A percentile compares a stretch with the other conserved stretches of the same genome.
These are phyloP conservation scores for Leucophenga varia DNA, from an alignment of 1,140 invertebrate species.

Conservation along the genomic window DNA sequence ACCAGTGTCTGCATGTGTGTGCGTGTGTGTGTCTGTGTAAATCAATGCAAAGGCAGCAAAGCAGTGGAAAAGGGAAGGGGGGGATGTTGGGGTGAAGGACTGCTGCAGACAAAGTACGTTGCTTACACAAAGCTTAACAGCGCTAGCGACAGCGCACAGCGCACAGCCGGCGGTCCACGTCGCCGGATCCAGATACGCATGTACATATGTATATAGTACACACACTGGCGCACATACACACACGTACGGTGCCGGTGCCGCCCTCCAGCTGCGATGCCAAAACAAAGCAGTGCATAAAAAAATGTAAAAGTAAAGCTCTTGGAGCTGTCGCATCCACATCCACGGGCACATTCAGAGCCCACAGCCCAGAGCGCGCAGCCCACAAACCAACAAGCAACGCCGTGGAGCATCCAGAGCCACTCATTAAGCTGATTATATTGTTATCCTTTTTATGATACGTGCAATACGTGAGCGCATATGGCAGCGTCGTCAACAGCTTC, in stretches of 20 bases:
- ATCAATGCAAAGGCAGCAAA: slow-evolving; percentile 36
- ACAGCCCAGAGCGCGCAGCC: not conserved
- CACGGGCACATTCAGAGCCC: slow-evolving; percentile 4
- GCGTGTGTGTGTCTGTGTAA: slow-evolving; percentile 25
- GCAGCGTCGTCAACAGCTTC: slow-evolving; percentile 22
- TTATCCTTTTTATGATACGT: slow-evolving; percentile 56
- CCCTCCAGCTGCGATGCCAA: slow-evolving; percentile 18
- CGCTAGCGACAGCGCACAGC: slow-evolving; percentile 14
- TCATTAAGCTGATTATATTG: slow-evolving; percentile 42
- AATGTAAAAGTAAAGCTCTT: slow-evolving; percentile 45
- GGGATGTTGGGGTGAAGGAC: not conserved
- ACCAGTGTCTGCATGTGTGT: not conserved
- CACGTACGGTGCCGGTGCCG: not conserved
- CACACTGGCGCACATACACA: not conserved
- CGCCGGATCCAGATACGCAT: slow-evolving; percentile 3
- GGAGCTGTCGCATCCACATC: slow-evolving; percentile 35
- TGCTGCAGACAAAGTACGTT: slow-evolving; percentile 44
- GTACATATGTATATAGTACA: too few species aligned
- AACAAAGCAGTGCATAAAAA: slow-evolving; percentile 51
- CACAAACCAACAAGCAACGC: slow-evolving; percentile 1
- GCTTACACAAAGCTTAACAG: slow-evolving; percentile 52
- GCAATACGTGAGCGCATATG: slow-evolving; percentile 53
- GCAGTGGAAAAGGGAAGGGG: too few species aligned
- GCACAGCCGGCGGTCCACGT: slow-evolving; percentile 37
- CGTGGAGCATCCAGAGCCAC: slow-evolving; percentile 34